Conservation (phyloP, 1,140 invertebrate genomes). For the Drusus annulatus region DNA sequence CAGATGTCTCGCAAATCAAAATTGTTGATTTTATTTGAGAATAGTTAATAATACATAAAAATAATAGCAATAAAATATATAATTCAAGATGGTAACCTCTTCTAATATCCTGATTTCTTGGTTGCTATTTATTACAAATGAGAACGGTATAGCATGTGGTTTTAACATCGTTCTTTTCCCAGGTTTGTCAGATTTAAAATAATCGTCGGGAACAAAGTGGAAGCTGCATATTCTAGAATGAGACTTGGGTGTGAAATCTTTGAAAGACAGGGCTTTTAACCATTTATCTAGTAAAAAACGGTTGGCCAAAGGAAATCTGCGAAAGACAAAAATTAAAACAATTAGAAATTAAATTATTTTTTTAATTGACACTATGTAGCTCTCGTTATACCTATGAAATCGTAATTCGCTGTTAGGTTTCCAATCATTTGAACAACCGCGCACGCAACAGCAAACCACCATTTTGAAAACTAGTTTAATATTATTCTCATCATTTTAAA, state of each 20-base stretch:
- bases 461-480: neutral
- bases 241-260: conserved; percentile 16
- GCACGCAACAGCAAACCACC: conserved; percentile 40
- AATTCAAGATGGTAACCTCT: neutral
- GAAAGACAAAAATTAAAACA: neutral
- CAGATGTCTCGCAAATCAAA: no score
- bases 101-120: neutral
- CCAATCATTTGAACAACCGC: conserved; percentile 45
- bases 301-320: conserved; percentile 33
- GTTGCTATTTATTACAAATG: neutral
- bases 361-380: neutral
- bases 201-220: conserved; percentile 29
- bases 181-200: neutral
- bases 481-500: no score
- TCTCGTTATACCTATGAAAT: conserved; percentile 33
- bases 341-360: neutral
- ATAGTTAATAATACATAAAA: no score
- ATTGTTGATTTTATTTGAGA: no score
- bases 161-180: conserved; percentile 29
- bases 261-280: neutral
- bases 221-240: conserved; percentile 39
- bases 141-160: conserved; percentile 11
- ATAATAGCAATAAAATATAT: no score
- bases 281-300: conserved; percentile 17
- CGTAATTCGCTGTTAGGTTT: conserved; percentile 26